phyloP scores from a whole-genome alignment of 2,888 invertebrate species.

The Venusia cambrica region DNA sequence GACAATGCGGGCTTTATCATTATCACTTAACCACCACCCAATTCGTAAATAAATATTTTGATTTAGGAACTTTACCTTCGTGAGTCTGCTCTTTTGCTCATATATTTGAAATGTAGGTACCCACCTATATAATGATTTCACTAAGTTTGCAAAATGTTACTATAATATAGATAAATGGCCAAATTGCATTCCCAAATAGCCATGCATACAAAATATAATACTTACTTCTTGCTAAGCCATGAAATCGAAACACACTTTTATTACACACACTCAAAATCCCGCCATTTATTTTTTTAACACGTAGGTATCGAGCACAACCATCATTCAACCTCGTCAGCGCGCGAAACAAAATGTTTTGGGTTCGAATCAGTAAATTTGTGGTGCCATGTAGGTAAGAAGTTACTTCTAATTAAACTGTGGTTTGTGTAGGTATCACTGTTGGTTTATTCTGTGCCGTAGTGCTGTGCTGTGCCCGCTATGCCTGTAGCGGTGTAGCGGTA shows the following conservation, averaged over 20 bases:
- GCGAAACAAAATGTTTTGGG: conserved; percentile 49
- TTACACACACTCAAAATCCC: conserved; percentile 37
- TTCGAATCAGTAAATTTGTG: conserved; percentile 25
- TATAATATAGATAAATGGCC: too few species aligned
- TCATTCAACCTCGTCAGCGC: conserved; percentile 43
- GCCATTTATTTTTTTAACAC: conserved; percentile 40
- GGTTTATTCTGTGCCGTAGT: conserved; percentile 12
- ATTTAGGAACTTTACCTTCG: too few species aligned
- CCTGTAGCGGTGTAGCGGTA: too few species aligned
- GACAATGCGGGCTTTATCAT: conserved; percentile 12
- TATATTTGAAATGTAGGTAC: too few species aligned
- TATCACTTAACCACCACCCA: too few species aligned
- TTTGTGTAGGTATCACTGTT: conserved; percentile 12
- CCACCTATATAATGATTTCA: too few species aligned
- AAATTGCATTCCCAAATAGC: too few species aligned
- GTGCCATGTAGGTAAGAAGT: conserved; percentile 7
- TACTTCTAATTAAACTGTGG: conserved; percentile 16
- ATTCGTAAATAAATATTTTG: too few species aligned
- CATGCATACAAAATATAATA: conserved; percentile 1
- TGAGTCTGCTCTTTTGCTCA: too few species aligned
- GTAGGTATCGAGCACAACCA: conserved; percentile 36
- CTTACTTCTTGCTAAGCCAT: conserved; percentile 22
- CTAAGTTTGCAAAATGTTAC: too few species aligned
- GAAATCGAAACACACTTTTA: conserved; percentile 28
- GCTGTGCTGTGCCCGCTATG: conserved; percentile 15